Base-by-base conservation (phyloP, 2,797 vertebrate genomes). In the Clarias laeviceps region DNA sequence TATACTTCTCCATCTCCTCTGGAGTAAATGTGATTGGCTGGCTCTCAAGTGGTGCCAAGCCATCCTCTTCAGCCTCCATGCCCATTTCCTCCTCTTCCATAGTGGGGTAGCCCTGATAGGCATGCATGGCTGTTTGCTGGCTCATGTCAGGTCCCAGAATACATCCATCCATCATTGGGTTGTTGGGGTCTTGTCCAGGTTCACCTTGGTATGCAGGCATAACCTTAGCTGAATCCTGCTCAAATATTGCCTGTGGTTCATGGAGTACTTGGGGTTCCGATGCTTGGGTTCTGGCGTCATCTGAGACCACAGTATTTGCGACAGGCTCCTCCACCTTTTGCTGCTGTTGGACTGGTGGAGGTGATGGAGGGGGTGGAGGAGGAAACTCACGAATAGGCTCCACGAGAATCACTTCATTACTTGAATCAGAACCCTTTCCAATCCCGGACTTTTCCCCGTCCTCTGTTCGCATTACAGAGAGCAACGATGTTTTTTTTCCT, bases 1-100 rank as follows among this genome's bases (percentile, higher is more conserved):
- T 97, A 93, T 99, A 99, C 80, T 99, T 99, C 91, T 99, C 98
- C 97, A 99, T 99, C 91, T 99, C 98, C 91, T 99, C 98, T 0
- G 98, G 97, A 0, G 98, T 99, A 90, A 99, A 99, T 0, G 98
- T 99, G 87, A 99, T 99, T 4, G 98, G 98, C 88, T 99, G 98
- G 93, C 98, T 99, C 93, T 99, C 98, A 14, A 99, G 90, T 0
- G 98, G 98, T 0, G 98, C 98, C 78, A 99, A 91, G 1, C 97
- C 97, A 1, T 96, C 95, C 76, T 96, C 95, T 89, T 96, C 95
- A 0, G 93, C 91, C 87, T 96, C 95, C 88, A 95, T 89, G 81
- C 94, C 89, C 83, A 91, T 72, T 1, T 95, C 91, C 79, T 96
- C 96, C 0, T 97, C 96, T 79, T 99, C 98, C 89, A 97, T 92